Evolutionary conservation across 1,140 invertebrate species (phyloP), one percentile per base, ranked within the genome.

Genomic region (Neotoxoptera formosana): DNA sequence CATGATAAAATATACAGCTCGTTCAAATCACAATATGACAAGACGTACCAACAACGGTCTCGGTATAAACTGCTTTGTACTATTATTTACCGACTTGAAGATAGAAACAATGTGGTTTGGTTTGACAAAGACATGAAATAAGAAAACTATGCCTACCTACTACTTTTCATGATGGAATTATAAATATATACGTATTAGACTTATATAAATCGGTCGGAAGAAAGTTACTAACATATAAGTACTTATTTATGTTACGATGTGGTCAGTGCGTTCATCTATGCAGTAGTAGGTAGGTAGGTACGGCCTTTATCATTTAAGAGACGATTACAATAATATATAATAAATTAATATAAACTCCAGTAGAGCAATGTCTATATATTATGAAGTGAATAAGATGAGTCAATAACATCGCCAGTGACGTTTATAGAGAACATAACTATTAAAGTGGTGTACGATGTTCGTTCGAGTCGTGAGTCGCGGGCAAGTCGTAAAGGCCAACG

Each of bases 21-120:
- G 81, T 83, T 83, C 8, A 83, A 83, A 41, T 83, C 21, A 83
- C 11, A 83, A 83, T 41, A 83, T 83, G 81, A 83, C 81, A 83
- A 41, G 41, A 41, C 41, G 34, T 83, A 11, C 36, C 20, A 41
- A 36, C 34, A 23, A 41, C 36, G n/a, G 9, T 76, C 14, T 76
- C 30, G n/a, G 60, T n/a, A 17, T 76, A n/a, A 76, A 76, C 60
- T 20, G 4, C n/a, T 34, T n/a, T 67, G 3, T 76, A 76, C 30
- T 76, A 76, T 76, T 76, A n/a, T 76, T 76, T 76, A 76, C 60
- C 17, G 1, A 20, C 30, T n/a, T 17, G 14, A n/a, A 20, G 60
- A 67, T n/a, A 67, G 30, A 67, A 67, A 14, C 8, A 60, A 60
- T 67, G 11, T 14, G 30, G 30, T 76, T 76, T 14, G 4, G n/a